Base-by-base conservation (phyloP, 2,113 vertebrate genomes). In the Nerophis ophidion region DNA sequence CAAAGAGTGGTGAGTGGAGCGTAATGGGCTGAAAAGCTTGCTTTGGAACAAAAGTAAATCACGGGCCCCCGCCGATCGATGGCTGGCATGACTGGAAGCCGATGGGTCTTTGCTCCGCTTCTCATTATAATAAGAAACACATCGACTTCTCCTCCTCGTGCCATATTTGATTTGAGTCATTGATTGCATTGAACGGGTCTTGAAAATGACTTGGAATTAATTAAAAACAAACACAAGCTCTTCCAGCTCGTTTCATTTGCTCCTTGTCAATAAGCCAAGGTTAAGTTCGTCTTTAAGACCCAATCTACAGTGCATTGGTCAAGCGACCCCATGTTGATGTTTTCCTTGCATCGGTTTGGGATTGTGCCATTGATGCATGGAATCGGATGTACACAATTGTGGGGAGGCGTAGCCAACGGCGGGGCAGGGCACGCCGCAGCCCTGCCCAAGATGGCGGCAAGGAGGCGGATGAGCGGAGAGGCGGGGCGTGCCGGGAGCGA, bases 21-120 rank as follows among this genome's bases (percentile, higher is more conserved):
- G 68, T 89, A 88, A 89, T 88, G 86, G 77, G 76, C 71, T 84
- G 85, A 86, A 79, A 79, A 87, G 80, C 80, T 81, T 74, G 76
- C 82, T 84, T 77, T 82, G 71, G 84, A 77, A 86, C 73, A 82
- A 81, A 85, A 76, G 85, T 82, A 82, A 86, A 84, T 88, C 68
- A 86, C 78, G 62, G 62, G 75, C 59, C 66, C 36, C 62, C 54
- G 51, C 40, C 63, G 68, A 88, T 89, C 83, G 76, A 89, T 87
- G 83, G 68, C 51, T 66, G 76, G 82, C 70, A 78, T 73, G 76
- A 79, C 56, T 75, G 72, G 77, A 86, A 82, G 69, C 72, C 76
- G 73, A 76, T 81, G 64, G 60, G 67, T 73, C 80, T 79, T 72
- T 75, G 65, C 69, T 74, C 69, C 52, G 65, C 58, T 80, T 80